phyloP scores from a whole-genome alignment of 2,888 invertebrate species.

The Plebejus melissa region DNA sequence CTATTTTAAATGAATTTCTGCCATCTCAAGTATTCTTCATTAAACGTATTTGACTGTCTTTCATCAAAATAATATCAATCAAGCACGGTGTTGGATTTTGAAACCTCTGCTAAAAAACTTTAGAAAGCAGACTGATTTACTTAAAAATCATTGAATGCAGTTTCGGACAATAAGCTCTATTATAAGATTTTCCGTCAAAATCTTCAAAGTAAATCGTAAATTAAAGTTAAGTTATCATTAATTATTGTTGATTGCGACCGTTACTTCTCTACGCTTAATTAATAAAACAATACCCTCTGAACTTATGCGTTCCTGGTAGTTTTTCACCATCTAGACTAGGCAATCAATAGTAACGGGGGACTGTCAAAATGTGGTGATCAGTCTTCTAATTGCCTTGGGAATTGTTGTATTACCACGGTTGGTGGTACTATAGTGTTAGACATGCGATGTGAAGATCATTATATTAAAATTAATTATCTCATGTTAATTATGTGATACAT shows the following conservation, averaged over 20 bases:
- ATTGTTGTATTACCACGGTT: constrained; percentile 7
- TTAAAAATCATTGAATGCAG: too few species aligned
- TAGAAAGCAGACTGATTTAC: too few species aligned
- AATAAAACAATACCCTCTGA: neutral
- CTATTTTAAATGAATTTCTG: too few species aligned
- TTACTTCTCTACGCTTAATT: neutral
- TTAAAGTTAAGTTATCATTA: too few species aligned
- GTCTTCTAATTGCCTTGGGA: constrained; percentile 8
- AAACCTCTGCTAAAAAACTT: too few species aligned
- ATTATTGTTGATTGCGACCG: neutral
- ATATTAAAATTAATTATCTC: constrained; percentile 4
- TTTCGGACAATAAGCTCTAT: too few species aligned
- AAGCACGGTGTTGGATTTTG: too few species aligned
- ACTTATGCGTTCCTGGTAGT: neutral
- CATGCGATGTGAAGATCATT: constrained; percentile 6
- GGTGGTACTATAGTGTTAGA: neutral
- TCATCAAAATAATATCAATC: too few species aligned
- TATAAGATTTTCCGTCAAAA: too few species aligned
- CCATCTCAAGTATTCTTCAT: too few species aligned
- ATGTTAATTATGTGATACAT: constrained; percentile 11
- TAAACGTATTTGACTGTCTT: too few species aligned
- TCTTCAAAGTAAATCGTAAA: too few species aligned
- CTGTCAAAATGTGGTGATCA: constrained; percentile 10
- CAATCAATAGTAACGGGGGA: constrained; percentile 10
- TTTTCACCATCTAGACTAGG: constrained; percentile 9